Conservation (phyloP, 2,888 invertebrate genomes). For the Phaonia tiefii region DNA sequence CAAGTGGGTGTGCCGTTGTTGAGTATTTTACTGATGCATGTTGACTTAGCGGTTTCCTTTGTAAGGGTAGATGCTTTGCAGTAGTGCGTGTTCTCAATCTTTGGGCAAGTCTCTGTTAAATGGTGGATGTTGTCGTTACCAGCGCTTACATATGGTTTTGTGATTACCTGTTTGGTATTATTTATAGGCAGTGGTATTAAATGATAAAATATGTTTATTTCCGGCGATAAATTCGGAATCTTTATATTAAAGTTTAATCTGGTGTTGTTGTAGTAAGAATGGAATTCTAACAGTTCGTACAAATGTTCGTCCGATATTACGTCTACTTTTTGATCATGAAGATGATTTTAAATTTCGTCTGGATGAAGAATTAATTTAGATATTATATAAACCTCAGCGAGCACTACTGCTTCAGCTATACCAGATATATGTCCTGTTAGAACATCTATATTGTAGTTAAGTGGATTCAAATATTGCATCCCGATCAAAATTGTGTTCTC, state of each 20-base stretch:
- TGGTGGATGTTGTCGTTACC: constrained; percentile 4
- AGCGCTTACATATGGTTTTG: background rate
- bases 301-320: constrained; percentile 1
- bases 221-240: constrained; percentile 7
- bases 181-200: background rate
- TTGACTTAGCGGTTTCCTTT: background rate
- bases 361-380: constrained; percentile 59
- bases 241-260: constrained; percentile 22
- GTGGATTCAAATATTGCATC: constrained; percentile 43
- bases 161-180: background rate
- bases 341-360: constrained; percentile 42
- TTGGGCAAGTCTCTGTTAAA: too few relatives aligned
- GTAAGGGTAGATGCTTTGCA: background rate
- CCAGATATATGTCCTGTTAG: constrained; percentile 39
- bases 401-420: constrained; percentile 60
- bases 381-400: constrained; percentile 60
- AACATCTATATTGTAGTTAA: constrained; percentile 61
- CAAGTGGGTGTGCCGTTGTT: background rate
- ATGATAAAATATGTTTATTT: too few relatives aligned
- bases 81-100: too few relatives aligned
- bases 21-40: background rate
- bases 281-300: too few relatives aligned
- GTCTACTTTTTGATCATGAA: constrained; percentile 20
- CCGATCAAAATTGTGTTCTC: constrained; percentile 21
- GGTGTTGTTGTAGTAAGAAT: constrained; percentile 17